Base-by-base conservation (phyloP, 2,113 vertebrate species). In the Hippocampus mohnikei region DNA sequence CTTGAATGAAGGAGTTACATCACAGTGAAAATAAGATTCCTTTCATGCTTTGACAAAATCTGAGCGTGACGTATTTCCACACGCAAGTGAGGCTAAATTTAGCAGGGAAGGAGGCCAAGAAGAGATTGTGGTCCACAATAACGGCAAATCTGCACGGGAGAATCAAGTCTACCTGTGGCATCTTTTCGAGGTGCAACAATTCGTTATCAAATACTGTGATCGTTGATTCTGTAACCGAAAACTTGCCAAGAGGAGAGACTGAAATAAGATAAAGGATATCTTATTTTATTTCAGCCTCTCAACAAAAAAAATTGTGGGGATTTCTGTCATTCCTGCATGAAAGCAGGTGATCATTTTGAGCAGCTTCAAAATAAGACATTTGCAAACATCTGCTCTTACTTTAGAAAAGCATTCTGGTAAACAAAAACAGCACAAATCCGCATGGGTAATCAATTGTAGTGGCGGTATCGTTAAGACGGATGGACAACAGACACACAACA, bases 1-100 rank as follows among this genome's bases (percentile, higher is more conserved):
- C 50, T 67, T 71, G 25, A 65, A 70, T 78, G 62, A 82, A 70
- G 21, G 62, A 42, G 21, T 25, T 64, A 12, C 21, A 13, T 60
- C 6, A 18, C 5, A 60, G 18, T 16, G 5, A 60, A 60, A 16
- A 60, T 33, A 27, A 18, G 58, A 60, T 60, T 29, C 27, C 13
- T 29, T 27, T 16, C 12, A 59, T 18, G 25, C 55, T 58, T 58
- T 5, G 23, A 58, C 23, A 58, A 58, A 58, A 18, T 33, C 33
- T 1, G 58, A 29, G 27, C 16, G 23, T 3, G 27, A 33, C 58
- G 16, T 3, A 18, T 60, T 33, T 29, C 58, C 23, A 8, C 33
- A 60, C 58, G 2, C 13, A 60, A 33, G 27, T 3, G 3, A 59
- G 56, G 15, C 15, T 60, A 60, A 18, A 60, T 58, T 58, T 58